phyloP scores from a whole-genome alignment of 2,888 invertebrate species.

The Lycocerus yunnanus region DNA sequence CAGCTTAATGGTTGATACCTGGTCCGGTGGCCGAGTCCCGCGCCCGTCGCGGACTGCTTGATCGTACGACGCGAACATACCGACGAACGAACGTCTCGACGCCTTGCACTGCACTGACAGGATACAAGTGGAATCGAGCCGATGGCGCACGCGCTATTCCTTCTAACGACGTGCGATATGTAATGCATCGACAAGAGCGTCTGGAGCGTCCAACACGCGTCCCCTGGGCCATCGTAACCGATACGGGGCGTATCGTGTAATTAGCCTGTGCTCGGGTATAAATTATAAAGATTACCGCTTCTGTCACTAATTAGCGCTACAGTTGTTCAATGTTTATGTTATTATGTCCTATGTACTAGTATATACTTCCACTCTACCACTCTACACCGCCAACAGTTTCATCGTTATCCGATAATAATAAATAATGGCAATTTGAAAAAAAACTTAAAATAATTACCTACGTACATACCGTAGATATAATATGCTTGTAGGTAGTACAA shows the following conservation, averaged over 20 bases:
- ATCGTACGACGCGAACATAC: conserved; percentile 42
- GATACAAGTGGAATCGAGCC: conserved; percentile 28
- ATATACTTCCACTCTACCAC: too few species aligned
- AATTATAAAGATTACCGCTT: conserved; percentile 28
- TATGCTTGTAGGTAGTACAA: too few species aligned
- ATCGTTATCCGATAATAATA: too few species aligned
- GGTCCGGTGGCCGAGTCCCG: conserved; percentile 44
- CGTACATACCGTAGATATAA: too few species aligned
- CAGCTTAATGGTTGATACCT: conserved; percentile 41
- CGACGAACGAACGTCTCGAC: conserved; percentile 50
- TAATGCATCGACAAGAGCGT: conserved; percentile 42
- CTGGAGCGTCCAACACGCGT: conserved; percentile 37
- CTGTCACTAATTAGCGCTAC: conserved; percentile 26
- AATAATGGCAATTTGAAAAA: too few species aligned
- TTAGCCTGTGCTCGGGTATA: conserved; percentile 29
- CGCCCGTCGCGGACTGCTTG: conserved; percentile 47
- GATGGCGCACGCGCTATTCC: conserved; percentile 28
- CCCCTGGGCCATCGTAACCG: conserved; percentile 34
- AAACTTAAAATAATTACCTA: too few species aligned
- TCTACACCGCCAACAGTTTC: too few species aligned
- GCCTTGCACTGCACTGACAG: conserved; percentile 52
- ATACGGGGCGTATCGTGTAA: conserved; percentile 37
- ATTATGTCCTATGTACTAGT: too few species aligned
- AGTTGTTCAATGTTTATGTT: not conserved
- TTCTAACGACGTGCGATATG: conserved; percentile 40